Conservation (phyloP, 1,140 invertebrate species). For the Armadillidium nasatum region DNA sequence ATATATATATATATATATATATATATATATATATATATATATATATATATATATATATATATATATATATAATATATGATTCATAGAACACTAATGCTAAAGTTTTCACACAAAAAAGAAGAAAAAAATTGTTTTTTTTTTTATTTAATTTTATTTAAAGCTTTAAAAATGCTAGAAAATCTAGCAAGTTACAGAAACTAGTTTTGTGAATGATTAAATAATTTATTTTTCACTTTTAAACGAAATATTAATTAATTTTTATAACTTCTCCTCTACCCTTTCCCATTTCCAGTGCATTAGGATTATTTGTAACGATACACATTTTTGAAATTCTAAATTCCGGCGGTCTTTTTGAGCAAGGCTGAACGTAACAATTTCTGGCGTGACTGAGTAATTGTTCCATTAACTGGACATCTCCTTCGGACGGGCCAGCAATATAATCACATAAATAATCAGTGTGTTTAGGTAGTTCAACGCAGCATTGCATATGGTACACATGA, state of each 20-base stretch:
- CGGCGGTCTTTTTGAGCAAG: neutral
- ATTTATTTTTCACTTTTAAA: neutral
- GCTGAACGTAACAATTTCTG: neutral
- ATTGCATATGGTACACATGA: conserved; percentile 65
- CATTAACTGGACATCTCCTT: conserved; percentile 62
- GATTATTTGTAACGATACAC: neutral
- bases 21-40: conserved; percentile 6
- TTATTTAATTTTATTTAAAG: no score
- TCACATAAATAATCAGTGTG: conserved; percentile 56
- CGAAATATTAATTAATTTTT: neutral
- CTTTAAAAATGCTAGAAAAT: no score
- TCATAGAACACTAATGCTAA: neutral
- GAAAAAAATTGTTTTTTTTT: no score
- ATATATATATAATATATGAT: neutral
- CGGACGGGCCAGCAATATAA: conserved; percentile 66
- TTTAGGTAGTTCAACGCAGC: conserved; percentile 60
- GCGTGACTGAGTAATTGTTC: neutral
- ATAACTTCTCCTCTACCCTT: neutral
- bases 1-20: conserved; percentile 6
- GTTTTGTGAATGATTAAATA: no score
- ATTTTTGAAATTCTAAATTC: neutral
- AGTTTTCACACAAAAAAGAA: neutral
- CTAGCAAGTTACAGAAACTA: no score
- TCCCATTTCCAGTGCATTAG: neutral
- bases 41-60: conserved; percentile 6